Conservation (phyloP, 2,797 vertebrate species). For the Oryzias sinensis region DNA sequence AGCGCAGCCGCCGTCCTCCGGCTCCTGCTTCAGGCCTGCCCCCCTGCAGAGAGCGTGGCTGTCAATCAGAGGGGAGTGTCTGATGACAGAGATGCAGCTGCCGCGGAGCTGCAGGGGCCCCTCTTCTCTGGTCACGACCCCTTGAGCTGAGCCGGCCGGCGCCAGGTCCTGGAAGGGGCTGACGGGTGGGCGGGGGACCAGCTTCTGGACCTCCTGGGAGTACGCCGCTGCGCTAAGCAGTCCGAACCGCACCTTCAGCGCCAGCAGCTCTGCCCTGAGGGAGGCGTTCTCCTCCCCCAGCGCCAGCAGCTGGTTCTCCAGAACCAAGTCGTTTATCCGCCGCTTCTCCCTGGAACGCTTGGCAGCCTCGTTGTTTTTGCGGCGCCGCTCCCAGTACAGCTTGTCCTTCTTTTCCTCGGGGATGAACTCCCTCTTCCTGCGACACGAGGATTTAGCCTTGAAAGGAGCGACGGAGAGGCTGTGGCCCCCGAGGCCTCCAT, state of each 20-base stretch:
- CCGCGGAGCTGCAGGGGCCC: conserved; percentile 76
- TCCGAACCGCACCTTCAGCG: conserved; percentile 91
- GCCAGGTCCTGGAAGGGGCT: conserved; percentile 85
- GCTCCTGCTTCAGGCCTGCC: conserved; percentile 86
- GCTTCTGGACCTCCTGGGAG: conserved; percentile 89
- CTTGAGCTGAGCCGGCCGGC: conserved; percentile 64
- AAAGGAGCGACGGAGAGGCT: conserved; percentile 62
- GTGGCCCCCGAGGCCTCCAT: conserved; percentile 75
- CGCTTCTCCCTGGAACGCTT: conserved; percentile 96
- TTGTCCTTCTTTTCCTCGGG: conserved; percentile 96
- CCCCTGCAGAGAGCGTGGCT: conserved; percentile 72
- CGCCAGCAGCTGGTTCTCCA: conserved; percentile 94
- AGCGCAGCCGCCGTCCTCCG: conserved; percentile 76
- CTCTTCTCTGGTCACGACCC: conserved; percentile 74
- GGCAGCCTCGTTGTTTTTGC: conserved; percentile 97
- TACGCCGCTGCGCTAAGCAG: conserved; percentile 87
- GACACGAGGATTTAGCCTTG: conserved; percentile 82
- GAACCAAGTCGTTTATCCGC: conserved; percentile 92
- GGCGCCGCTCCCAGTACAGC: conserved; percentile 94
- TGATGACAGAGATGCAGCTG: conserved; percentile 94
- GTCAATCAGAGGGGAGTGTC: conserved; percentile 86
- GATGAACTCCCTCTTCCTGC: conserved; percentile 94
- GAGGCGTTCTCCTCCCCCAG: conserved; percentile 93
- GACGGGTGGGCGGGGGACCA: conserved; percentile 76
- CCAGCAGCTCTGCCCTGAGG: conserved; percentile 89